phyloP scores from a whole-genome alignment of 92 coral and sea anemone genomes.

The Palythoa grandis region DNA sequence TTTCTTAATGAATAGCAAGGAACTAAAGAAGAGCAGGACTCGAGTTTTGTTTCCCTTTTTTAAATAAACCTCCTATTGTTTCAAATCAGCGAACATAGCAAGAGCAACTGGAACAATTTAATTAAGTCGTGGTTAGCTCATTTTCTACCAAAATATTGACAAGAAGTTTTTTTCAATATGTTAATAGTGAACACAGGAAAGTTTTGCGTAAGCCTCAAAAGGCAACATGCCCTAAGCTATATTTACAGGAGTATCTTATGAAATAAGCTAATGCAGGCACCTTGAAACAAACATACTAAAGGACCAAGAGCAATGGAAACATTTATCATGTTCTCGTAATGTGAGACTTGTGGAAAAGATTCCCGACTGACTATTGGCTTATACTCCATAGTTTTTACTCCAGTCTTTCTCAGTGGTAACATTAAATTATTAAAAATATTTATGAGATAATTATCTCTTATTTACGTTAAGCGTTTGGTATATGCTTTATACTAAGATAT shows the following conservation, averaged over 20 bases:
- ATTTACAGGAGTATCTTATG: not conserved
- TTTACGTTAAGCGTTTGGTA: slow-evolving; percentile 9
- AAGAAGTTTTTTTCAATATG: too few relatives aligned
- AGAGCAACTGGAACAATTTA: too few relatives aligned
- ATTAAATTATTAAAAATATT: slow-evolving; percentile 10
- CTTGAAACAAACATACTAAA: not conserved
- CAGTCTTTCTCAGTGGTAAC: slow-evolving; percentile 1
- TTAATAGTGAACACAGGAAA: not conserved
- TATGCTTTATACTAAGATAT: not conserved
- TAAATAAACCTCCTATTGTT: too few relatives aligned
- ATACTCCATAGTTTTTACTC: slow-evolving; percentile 5
- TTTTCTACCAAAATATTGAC: too few relatives aligned
- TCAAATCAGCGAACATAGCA: too few relatives aligned
- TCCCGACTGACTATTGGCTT: not conserved
- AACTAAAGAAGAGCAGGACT: too few relatives aligned
- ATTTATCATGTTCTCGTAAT: not conserved
- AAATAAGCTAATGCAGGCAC: not conserved
- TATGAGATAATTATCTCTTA: slow-evolving; percentile 14
- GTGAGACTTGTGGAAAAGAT: not conserved
- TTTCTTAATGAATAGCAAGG: too few relatives aligned
- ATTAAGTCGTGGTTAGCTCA: too few relatives aligned
- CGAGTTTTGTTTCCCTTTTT: too few relatives aligned
- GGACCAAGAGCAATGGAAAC: not conserved
- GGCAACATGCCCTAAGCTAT: not conserved
- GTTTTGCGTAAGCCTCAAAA: not conserved